These are phyloP conservation scores for Cremastobaeus sp. DNA, from an alignment of 2,888 invertebrate species.

Conservation along the genomic window DNA sequence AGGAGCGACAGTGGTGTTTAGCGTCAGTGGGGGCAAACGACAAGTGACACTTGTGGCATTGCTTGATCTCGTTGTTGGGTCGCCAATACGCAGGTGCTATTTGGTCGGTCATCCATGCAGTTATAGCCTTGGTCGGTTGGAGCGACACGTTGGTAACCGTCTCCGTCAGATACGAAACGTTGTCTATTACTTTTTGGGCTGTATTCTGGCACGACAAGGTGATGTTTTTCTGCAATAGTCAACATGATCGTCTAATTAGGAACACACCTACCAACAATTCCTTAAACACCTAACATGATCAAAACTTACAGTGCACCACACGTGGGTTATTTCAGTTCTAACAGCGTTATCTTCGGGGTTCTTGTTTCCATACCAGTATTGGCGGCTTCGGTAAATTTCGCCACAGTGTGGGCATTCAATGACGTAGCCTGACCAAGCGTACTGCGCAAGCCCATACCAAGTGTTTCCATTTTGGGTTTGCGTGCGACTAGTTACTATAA, in stretches of 20 bases:
- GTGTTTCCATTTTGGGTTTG: conserved; percentile 77
- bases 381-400: conserved; percentile 85
- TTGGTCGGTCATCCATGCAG: conserved; percentile 87
- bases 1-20: conserved; percentile 88
- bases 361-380: conserved; percentile 90
- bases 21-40: conserved; percentile 80
- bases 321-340: conserved; percentile 80
- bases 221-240: conserved; percentile 63
- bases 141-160: conserved; percentile 83
- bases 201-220: conserved; percentile 79
- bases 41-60: conserved; percentile 83
- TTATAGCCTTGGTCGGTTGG: conserved; percentile 84
- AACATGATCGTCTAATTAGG: neutral
- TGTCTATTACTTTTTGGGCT: conserved; percentile 83
- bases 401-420: conserved; percentile 88
- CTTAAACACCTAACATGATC: neutral
- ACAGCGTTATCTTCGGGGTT: conserved; percentile 85
- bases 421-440: conserved; percentile 88
- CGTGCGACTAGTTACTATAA: conserved; percentile 81
- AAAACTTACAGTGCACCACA: conserved; percentile 79
- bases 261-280: neutral
- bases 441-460: conserved; percentile 85
- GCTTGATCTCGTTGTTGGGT: conserved; percentile 85
- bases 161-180: conserved; percentile 82
- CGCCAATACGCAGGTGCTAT: conserved; percentile 90